phyloP scores from a whole-genome alignment of 2,888 invertebrate species.

The Smittia sp. region DNA sequence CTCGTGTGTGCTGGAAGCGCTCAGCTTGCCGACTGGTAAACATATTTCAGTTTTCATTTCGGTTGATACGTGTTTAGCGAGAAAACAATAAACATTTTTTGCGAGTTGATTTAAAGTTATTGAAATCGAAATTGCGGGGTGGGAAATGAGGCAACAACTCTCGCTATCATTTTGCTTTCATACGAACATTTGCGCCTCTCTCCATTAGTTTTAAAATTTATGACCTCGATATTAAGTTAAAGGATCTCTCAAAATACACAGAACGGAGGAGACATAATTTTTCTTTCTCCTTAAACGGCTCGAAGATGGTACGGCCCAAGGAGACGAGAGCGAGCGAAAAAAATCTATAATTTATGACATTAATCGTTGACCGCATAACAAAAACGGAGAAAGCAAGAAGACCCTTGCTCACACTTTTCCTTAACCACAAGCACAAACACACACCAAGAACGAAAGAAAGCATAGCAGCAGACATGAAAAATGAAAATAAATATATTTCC shows the following conservation, averaged over 20 bases:
- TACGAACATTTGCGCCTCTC: not conserved
- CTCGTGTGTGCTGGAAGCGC: not conserved
- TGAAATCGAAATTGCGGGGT: not conserved
- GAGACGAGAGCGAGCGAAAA: constrained; percentile 14
- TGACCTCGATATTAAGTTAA: constrained; percentile 13
- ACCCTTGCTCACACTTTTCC: not conserved
- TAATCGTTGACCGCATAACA: constrained; percentile 38
- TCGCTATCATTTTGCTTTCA: not conserved
- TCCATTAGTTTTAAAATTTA: constrained; percentile 36
- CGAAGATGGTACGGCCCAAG: constrained; percentile 9
- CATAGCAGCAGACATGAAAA: not conserved
- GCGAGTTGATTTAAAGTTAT: constrained; percentile 30
- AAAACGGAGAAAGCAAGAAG: constrained; percentile 6
- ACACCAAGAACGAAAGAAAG: not conserved
- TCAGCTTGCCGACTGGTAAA: not conserved
- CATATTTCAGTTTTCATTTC: not conserved
- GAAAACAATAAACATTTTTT: not conserved
- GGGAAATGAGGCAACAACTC: not conserved
- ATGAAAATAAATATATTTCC: constrained; percentile 10
- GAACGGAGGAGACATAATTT: constrained; percentile 35
- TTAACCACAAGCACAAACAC: not conserved
- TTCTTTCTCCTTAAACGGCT: constrained; percentile 24
- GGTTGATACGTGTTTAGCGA: not conserved
- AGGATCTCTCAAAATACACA: constrained; percentile 13
- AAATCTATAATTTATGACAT: constrained; percentile 40